Base-by-base conservation (phyloP, 2,113 vertebrate species). In the Cettia cetti region DNA sequence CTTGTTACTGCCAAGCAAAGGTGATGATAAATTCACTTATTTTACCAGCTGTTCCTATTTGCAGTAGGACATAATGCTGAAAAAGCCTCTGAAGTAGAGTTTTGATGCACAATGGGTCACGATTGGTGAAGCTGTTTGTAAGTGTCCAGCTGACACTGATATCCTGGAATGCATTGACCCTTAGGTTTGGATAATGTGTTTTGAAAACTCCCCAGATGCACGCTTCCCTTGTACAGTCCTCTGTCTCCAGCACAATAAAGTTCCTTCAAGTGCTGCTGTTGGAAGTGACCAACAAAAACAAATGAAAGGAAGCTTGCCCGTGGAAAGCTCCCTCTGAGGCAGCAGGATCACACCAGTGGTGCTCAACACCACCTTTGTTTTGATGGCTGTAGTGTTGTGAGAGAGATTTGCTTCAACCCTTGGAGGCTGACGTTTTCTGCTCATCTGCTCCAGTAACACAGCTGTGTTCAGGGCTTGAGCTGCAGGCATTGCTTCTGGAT, bases 191-290 rank as follows among this genome's bases (percentile, higher is more conserved):
- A 35, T 85, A 80, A 82, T 77, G 70, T 87, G 66, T 78, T 83
- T 81, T 45, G 56, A 68, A 56, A 93, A 33, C 64, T 83, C 56
- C 76, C 49, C 77, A 82, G 77, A 78, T 81, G 44, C 47, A 12
- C 0, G 2, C 53, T 86, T 81, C 75, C 90, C 92, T 80, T 68
- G 28, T 54, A 3, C 75, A 91, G 82, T 81, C 64, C 88, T 85
- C 86, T 65, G 75, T 69, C 79, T 91, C 75, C 88, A 78, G 90
- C 88, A 92, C 82, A 92, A 45, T 75, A 24, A 39, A 86, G 88
- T 75, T 90, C 94, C 82, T 90, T 94, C 75, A 56, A 93, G 90
- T 81, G 76, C 75, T 95, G 85, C 87, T 86, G 50, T 74, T 96
- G 64, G 82, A 88, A 96, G 56, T 64, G n/a, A 77, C 65, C 90